Evolutionary conservation across 2,113 vertebrate genomes (phyloP).

Genomic region (Xenopus laevis): DNA sequence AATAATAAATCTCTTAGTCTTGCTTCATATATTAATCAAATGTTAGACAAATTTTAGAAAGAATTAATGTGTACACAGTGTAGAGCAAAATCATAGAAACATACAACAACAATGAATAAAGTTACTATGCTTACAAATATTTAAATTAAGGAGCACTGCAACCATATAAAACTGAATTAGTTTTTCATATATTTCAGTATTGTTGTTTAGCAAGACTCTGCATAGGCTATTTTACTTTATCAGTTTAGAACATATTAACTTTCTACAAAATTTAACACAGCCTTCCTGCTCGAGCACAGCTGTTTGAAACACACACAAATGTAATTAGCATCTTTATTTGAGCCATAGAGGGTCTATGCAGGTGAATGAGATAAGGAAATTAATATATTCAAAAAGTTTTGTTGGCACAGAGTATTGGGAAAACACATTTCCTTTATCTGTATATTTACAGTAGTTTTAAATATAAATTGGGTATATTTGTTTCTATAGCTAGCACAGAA

Average conservation of each 20-base stretch:
- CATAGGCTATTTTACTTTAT: conserved; percentile 40
- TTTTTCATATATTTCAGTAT: conserved; percentile 15
- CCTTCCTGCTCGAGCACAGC: conserved; percentile 48
- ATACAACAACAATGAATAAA: background rate
- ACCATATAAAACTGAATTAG: conserved; percentile 11
- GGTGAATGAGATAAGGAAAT: conserved; percentile 47
- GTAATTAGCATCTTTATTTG: conserved; percentile 54
- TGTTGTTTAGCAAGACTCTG: conserved; percentile 4
- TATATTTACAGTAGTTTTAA: conserved; percentile 12
- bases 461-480: conserved; percentile 27
- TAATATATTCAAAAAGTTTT: conserved; percentile 35
- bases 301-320: conserved; percentile 49
- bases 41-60: too few relatives aligned
- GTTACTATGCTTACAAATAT: background rate
- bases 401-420: background rate
- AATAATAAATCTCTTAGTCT: too few relatives aligned
- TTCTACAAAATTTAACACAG: conserved; percentile 22
- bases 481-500: background rate
- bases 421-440: conserved; percentile 8
- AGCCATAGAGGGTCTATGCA: conserved; percentile 51
- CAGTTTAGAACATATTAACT: conserved; percentile 24
- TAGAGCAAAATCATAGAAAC: too few relatives aligned
- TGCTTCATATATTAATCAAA: too few relatives aligned
- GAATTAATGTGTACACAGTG: too few relatives aligned
- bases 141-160: conserved; percentile 6